These are phyloP conservation scores for Eutrigla gurnardus DNA, from an alignment of 2,797 vertebrate genomes.

Conservation along the genomic window DNA sequence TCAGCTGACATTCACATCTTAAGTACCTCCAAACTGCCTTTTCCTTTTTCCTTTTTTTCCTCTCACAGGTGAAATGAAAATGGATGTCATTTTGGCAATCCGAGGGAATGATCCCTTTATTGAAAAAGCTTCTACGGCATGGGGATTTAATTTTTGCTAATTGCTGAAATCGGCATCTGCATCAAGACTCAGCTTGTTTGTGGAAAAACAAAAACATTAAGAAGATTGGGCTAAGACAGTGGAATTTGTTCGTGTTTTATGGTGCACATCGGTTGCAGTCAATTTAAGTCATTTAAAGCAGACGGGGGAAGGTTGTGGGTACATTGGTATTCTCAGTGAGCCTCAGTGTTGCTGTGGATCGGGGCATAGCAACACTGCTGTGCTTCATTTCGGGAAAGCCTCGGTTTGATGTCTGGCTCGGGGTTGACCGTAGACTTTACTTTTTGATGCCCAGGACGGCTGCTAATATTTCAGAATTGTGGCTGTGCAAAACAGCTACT, in stretches of 20 bases:
- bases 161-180: slow-evolving; percentile 27
- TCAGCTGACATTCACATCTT: slow-evolving; percentile 55
- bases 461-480: no score
- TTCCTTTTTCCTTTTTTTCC: slow-evolving; percentile 1
- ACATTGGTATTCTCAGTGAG: slow-evolving; percentile 22
- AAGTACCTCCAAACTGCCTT: slow-evolving; percentile 32
- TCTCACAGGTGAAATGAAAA: slow-evolving; percentile 36
- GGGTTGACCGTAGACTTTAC: no score
- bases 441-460: no score
- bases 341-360: slow-evolving; percentile 36
- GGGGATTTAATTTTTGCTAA: slow-evolving; percentile 40
- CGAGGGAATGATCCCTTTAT: slow-evolving; percentile 30
- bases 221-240: slow-evolving; percentile 33
- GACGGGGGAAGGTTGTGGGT: slow-evolving; percentile 30
- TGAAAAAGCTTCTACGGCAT: slow-evolving; percentile 31
- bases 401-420: slow-evolving; percentile 58
- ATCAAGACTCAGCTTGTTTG: slow-evolving; percentile 22
- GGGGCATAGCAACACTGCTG: slow-evolving; percentile 25
- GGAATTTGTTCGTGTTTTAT: slow-evolving; percentile 41
- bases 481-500: no score
- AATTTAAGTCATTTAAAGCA: slow-evolving; percentile 39
- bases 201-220: slow-evolving; percentile 48
- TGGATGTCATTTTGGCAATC: slow-evolving; percentile 30
- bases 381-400: slow-evolving; percentile 48
- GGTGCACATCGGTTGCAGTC: slow-evolving; percentile 28